Evolutionary conservation across 1,140 invertebrate genomes (phyloP).

Genomic region (Gryon sp.): DNA sequence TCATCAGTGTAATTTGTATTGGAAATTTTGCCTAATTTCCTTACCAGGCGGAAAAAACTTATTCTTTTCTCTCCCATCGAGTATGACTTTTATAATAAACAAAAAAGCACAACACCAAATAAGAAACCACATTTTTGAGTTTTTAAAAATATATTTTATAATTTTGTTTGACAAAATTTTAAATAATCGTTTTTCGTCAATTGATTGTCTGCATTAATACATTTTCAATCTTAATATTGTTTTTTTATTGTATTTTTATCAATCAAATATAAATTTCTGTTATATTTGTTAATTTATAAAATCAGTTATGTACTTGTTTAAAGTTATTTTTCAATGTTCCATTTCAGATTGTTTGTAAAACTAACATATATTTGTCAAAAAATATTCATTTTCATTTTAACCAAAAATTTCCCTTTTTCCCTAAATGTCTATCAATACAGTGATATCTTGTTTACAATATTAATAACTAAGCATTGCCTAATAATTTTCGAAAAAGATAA

Average conservation of each 20-base stretch:
- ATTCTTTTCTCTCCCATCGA: constrained; percentile 33
- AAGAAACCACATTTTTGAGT: constrained; percentile 63
- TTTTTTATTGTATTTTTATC: background rate
- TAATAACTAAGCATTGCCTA: background rate
- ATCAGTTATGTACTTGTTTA: too few species aligned
- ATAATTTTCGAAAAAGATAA: constrained; percentile 21
- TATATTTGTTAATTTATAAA: too few species aligned
- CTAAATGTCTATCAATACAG: too few species aligned
- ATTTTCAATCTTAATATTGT: too few species aligned
- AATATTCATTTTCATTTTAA: too few species aligned
- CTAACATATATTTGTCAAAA: too few species aligned
- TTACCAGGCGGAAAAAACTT: constrained; percentile 68
- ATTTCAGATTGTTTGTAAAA: too few species aligned
- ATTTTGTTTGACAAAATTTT: background rate
- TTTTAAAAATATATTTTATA: too few species aligned
- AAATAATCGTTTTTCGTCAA: too few species aligned
- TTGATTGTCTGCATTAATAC: too few species aligned
- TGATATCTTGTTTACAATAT: constrained; percentile 29
- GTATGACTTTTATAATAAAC: constrained; percentile 45
- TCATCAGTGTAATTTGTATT: background rate
- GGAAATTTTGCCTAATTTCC: constrained; percentile 5
- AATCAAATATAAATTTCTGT: background rate
- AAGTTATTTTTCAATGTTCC: too few species aligned
- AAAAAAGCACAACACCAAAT: constrained; percentile 35
- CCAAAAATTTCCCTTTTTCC: too few species aligned